Conservation (phyloP, 30 jellyfish, hydroid and myxozoan genomes). For the Hydractinia echinata region DNA sequence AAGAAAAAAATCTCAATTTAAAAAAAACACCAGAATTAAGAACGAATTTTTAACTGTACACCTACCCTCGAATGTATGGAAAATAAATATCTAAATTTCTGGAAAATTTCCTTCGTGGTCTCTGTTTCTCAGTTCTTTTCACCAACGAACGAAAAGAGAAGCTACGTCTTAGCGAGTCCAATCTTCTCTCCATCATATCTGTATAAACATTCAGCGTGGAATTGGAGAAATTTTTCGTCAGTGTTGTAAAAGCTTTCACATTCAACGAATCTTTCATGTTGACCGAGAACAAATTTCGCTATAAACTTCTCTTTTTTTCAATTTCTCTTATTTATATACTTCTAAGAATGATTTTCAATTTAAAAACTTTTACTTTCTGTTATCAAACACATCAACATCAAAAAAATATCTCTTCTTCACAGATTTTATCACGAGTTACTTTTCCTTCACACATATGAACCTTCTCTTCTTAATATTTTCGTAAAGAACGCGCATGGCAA, state of each 20-base stretch:
- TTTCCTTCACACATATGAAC: no score
- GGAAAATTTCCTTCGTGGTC: neutral
- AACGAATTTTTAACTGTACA: neutral
- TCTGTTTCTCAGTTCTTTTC: neutral
- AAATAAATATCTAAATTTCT: constrained; percentile 20
- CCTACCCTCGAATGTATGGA: constrained; percentile 26
- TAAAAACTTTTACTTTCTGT: no score
- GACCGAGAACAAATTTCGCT: neutral
- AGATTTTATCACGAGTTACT: no score
- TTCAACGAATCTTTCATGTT: neutral
- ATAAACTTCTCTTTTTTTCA: no score
- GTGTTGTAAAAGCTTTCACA: neutral
- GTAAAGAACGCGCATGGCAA: no score
- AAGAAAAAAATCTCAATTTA: no score
- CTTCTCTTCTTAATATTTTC: no score
- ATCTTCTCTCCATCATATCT: constrained; percentile 11
- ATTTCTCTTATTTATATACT: no score
- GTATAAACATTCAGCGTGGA: constrained; percentile 8
- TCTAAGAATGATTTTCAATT: no score
- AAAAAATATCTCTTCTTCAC: no score
- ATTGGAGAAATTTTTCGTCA: constrained; percentile 9
- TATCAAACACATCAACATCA: no score
- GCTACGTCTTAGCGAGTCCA: neutral
- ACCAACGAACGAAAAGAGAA: neutral
- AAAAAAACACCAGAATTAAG: no score